These are phyloP conservation scores for Trichoplusia ni DNA, from an alignment of 1,140 invertebrate genomes.

Conservation along the genomic window DNA sequence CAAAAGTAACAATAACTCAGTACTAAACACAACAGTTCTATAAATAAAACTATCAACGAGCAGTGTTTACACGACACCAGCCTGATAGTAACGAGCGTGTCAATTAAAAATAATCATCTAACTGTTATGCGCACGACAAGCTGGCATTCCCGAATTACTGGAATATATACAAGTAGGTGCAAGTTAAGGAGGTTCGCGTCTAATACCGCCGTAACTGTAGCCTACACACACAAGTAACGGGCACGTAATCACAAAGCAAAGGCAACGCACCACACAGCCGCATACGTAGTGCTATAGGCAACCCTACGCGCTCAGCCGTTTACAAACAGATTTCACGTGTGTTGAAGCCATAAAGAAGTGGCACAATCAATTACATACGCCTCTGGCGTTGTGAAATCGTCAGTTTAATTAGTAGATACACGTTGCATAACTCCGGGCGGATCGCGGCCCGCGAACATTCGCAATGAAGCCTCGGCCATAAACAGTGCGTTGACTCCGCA, in stretches of 20 bases:
- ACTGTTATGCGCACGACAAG: too few species aligned
- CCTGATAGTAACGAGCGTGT: too few species aligned
- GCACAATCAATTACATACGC: conserved; percentile 43
- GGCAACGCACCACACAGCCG: neutral
- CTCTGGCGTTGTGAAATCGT: conserved; percentile 35
- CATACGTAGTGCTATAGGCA: neutral
- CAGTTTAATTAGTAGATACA: conserved; percentile 37
- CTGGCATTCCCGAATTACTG: too few species aligned
- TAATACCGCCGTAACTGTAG: too few species aligned
- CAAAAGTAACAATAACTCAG: too few species aligned
- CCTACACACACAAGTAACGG: too few species aligned
- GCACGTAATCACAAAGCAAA: neutral
- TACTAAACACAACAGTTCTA: too few species aligned
- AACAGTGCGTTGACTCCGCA: conserved; percentile 21
- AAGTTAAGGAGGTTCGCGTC: too few species aligned
- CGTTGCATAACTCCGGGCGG: conserved; percentile 29
- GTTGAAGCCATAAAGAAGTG: conserved; percentile 32
- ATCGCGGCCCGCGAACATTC: conserved; percentile 12
- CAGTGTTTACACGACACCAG: too few species aligned
- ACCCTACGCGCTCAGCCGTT: conserved; percentile 7
- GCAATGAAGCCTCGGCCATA: conserved; percentile 12
- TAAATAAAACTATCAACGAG: too few species aligned
- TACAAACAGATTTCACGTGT: conserved; percentile 39
- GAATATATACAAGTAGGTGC: too few species aligned
- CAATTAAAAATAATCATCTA: too few species aligned